Evolutionary conservation across 2,113 vertebrate species (phyloP).

Genomic region (Smithornis capensis): DNA sequence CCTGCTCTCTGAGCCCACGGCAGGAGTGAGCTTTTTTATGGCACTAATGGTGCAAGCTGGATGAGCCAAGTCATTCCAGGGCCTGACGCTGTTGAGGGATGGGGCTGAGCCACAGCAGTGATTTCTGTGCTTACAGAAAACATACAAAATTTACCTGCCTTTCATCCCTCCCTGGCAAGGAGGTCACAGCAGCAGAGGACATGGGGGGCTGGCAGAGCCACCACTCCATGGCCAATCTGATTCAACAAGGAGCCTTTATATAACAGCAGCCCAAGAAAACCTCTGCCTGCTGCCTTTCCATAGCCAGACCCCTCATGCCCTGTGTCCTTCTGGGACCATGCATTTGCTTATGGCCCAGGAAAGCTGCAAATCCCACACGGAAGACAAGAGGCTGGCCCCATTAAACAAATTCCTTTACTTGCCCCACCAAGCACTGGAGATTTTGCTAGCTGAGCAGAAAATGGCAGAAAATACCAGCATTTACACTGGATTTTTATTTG

Average conservation of each 20-base stretch:
- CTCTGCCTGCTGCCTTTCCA: not conserved
- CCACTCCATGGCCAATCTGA: rapidly evolving
- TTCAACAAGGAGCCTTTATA: not conserved
- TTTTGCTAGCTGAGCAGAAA: not conserved
- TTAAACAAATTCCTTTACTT: not conserved
- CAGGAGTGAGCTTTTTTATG: rapidly evolving
- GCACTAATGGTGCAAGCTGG: not conserved
- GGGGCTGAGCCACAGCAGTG: not conserved
- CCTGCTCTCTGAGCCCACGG: rapidly evolving
- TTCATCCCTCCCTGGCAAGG: not conserved
- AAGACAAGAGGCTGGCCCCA: not conserved
- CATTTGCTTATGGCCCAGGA: rapidly evolving
- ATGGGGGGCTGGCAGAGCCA: not conserved
- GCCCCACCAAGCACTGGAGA: rapidly evolving
- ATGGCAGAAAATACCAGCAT: not conserved
- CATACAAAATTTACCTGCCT: not conserved
- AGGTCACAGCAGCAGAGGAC: not conserved
- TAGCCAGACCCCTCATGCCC: not conserved
- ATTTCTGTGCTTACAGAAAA: not conserved
- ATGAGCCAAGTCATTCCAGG: not conserved
- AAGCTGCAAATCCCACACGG: not conserved
- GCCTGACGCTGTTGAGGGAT: rapidly evolving
- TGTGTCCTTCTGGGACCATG: not conserved
- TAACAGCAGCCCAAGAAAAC: rapidly evolving
- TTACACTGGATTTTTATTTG: not conserved